Evolutionary conservation across 2,888 invertebrate genomes (phyloP), one percentile per base, ranked within the genome.

Genomic region (Apamea sordens): DNA sequence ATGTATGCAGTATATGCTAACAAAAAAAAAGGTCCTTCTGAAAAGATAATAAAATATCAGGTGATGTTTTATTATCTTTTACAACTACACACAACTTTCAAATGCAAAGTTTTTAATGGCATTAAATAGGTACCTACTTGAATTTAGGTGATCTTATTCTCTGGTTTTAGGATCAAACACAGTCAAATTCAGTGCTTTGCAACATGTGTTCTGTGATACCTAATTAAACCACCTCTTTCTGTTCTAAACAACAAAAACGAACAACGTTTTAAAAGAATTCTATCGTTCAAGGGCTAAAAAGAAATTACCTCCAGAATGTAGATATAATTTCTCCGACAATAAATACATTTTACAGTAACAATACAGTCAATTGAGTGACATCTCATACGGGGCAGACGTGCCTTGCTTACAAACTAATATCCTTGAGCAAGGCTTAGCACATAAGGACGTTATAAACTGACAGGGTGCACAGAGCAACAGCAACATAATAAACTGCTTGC

Each of bases 301-400:
- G 64, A 15, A 63, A 32, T 69, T 78, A 32, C 47, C 64, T 68
- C 8, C 28, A 47, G 18, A 0, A 32, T n/a, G 21, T n/a, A 44
- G 15, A 28, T 53, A 32, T 32, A n/a, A 74, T 59, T 65, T 69
- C 70, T 24, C 6, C 28, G 18, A 41, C 32, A 24, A 11, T 36
- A 73, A 36, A 73, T 73, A 69, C 32, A 69, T 50, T 24, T 32
- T 50, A 69, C 15, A 59, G 21, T 59, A 24, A 72, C 28, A 72
- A 72, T 41, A 72, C 3, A 72, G 68, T 56, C 64, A 82, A 64
- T 77, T 73, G 41, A 76, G 50, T 69, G 82, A 69, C 64, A 69
- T 59, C 50, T 72, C 53, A 59, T 24, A 28, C 18, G 18, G n/a
- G 13, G 41, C 21, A 50, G 56, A 73, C 69, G 77, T 69, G 77